Evolutionary conservation across 2,888 invertebrate species (phyloP).

Genomic region (Pycnomerus fuliginosus): DNA sequence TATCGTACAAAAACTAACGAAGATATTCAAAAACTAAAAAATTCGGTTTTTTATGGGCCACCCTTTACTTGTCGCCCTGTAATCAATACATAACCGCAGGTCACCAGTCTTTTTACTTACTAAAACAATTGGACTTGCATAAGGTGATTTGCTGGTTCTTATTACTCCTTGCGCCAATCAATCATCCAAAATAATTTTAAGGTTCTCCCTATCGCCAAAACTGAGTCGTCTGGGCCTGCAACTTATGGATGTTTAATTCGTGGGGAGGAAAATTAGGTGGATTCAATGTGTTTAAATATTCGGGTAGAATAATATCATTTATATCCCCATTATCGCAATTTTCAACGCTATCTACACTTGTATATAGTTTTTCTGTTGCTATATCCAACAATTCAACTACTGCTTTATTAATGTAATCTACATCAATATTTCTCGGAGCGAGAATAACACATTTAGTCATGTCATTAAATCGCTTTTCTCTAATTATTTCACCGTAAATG

Average conservation of each 20-base stretch:
- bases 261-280: no score
- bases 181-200: slow-evolving; percentile 24
- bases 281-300: no score
- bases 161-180: slow-evolving; percentile 24
- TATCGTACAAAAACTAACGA: no score
- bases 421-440: neutral
- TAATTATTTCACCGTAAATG: neutral
- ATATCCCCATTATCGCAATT: neutral
- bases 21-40: no score
- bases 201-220: slow-evolving; percentile 24
- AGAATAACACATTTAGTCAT: neutral
- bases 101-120: slow-evolving; percentile 35
- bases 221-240: slow-evolving; percentile 24
- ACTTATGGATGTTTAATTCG: no score
- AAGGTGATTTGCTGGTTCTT: slow-evolving; percentile 33
- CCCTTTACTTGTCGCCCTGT: slow-evolving; percentile 33
- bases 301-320: neutral
- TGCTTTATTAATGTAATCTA: neutral
- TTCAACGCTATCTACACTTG: no score
- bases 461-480: neutral
- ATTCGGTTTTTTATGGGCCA: no score
- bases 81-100: slow-evolving; percentile 36
- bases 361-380: no score
- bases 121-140: slow-evolving; percentile 32
- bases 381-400: neutral